phyloP scores from a whole-genome alignment of 2,113 vertebrate species.

The Pluvianellus socialis region DNA sequence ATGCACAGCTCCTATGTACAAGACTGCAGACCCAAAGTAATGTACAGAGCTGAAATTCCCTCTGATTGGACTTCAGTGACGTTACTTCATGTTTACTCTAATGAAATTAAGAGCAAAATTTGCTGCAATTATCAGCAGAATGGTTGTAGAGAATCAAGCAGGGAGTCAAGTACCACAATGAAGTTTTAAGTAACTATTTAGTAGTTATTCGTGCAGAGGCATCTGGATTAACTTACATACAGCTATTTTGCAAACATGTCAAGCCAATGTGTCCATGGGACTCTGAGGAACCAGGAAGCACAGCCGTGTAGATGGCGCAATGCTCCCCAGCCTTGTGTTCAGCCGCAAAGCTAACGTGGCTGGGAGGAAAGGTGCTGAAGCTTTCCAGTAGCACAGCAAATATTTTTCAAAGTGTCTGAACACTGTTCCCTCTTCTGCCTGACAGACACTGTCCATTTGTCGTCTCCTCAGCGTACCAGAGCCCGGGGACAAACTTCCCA shows the following conservation, averaged over 20 bases:
- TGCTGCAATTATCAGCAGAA: background rate
- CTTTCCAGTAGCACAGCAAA: background rate
- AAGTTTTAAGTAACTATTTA: background rate
- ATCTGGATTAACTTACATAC: background rate
- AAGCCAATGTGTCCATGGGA: background rate
- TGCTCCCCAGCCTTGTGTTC: rapidly evolving
- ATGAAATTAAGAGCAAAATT: background rate
- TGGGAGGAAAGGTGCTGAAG: background rate
- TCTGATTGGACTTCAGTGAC: background rate
- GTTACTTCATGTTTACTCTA: background rate
- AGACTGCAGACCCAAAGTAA: background rate
- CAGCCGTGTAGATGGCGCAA: rapidly evolving
- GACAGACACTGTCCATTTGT: background rate
- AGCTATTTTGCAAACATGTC: background rate
- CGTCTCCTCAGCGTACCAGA: background rate
- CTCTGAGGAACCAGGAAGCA: background rate
- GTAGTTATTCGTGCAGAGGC: background rate
- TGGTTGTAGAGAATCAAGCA: background rate
- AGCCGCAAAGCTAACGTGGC: background rate
- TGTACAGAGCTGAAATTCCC: background rate
- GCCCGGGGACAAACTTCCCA: background rate
- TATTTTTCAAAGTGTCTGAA: background rate
- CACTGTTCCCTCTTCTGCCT: background rate
- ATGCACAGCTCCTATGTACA: background rate
- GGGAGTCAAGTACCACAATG: background rate